A percentile compares a stretch with the other conserved stretches of the same genome.
These are phyloP conservation scores for Drosophila gunungcola DNA, from an alignment of 1,140 invertebrate species.

Conservation along the genomic window DNA sequence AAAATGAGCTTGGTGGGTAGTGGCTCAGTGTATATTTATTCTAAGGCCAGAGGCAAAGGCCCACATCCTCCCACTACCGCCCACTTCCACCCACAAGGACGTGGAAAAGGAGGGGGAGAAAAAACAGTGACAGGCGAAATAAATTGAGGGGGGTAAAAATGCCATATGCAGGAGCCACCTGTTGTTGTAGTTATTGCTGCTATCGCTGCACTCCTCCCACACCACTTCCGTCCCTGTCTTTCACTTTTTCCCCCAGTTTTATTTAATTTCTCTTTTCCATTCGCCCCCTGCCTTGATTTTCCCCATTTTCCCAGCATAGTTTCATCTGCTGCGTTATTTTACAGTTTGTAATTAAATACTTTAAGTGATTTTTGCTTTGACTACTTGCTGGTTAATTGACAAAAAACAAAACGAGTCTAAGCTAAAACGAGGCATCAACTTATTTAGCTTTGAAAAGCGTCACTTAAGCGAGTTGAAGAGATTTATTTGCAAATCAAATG, in stretches of 20 bases:
- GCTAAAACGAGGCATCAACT: constrained; percentile 24
- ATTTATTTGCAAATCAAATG: constrained; percentile 27
- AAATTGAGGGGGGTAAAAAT: constrained; percentile 67
- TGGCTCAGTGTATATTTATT: constrained; percentile 67
- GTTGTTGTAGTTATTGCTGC: constrained; percentile 51
- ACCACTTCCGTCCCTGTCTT: constrained; percentile 52
- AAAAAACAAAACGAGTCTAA: constrained; percentile 36
- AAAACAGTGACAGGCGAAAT: constrained; percentile 46
- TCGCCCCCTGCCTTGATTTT: constrained; percentile 6
- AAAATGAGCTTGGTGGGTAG: background rate
- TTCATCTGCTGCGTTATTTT: constrained; percentile 47
- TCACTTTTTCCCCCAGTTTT: constrained; percentile 62
- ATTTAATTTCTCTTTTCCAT: constrained; percentile 58
- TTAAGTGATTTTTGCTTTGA: constrained; percentile 72
- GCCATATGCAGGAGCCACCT: constrained; percentile 53
- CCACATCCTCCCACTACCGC: background rate
- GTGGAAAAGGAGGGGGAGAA: background rate
- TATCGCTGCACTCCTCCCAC: constrained; percentile 45
- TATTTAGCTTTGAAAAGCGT: constrained; percentile 30
- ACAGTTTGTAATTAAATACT: constrained; percentile 77
- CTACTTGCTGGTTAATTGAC: constrained; percentile 57
- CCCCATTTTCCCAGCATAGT: constrained; percentile 4
- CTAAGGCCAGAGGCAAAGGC: constrained; percentile 51
- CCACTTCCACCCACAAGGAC: background rate
- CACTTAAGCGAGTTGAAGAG: constrained; percentile 27